phyloP scores from a whole-genome alignment of 2,888 invertebrate species.

The Abrostola triplasia region DNA sequence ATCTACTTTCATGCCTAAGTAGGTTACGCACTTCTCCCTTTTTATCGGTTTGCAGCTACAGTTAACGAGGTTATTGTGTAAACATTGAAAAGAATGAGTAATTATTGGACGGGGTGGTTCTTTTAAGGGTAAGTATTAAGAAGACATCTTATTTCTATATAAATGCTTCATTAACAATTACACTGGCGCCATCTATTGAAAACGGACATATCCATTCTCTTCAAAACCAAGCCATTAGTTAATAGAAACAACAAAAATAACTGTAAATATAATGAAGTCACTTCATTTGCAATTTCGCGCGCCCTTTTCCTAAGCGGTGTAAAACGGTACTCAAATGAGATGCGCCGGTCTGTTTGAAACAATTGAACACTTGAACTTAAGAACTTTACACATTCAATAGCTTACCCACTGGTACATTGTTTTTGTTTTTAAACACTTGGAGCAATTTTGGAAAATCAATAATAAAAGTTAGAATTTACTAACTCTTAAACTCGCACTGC shows the following conservation, averaged over 20 bases:
- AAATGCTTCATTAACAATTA: not conserved
- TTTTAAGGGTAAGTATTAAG: no score
- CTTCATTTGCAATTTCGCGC: constrained; percentile 43
- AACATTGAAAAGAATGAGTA: no score
- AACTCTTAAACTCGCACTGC: no score
- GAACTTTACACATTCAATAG: not conserved
- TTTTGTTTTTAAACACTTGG: not conserved
- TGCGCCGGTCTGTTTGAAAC: constrained; percentile 11
- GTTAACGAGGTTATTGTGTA: no score
- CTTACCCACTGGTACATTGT: not conserved
- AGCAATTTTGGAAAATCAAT: no score
- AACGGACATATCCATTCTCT: no score
- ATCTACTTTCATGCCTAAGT: no score
- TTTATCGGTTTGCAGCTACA: no score
- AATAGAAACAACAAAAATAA: constrained; percentile 20
- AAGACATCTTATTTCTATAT: not conserved
- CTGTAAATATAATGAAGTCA: constrained; percentile 28
- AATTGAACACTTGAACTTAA: constrained; percentile 9
- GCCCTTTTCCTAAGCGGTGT: constrained; percentile 31
- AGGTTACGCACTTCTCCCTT: no score
- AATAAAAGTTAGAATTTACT: no score
- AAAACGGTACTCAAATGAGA: constrained; percentile 44
- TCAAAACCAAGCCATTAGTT: not conserved
- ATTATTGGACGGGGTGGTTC: no score
- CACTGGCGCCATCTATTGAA: not conserved